Evolutionary conservation across 2,113 vertebrate species (phyloP).

Genomic region (Canis aureus): DNA sequence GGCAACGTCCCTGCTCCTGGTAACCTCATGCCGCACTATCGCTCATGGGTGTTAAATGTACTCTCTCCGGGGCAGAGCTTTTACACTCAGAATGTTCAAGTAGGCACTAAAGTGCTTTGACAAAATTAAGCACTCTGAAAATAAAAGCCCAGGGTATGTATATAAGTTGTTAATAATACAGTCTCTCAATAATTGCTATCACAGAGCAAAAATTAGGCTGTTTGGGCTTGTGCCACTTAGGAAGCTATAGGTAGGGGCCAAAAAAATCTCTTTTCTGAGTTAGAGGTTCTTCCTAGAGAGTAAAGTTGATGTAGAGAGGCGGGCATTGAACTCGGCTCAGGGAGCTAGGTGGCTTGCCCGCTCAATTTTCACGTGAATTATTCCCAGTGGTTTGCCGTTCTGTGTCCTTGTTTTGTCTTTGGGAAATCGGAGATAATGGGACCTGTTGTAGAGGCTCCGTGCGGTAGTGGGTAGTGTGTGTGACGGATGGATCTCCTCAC

Average conservation of each 20-base stretch:
- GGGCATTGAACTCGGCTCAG: background rate
- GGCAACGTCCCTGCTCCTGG: background rate
- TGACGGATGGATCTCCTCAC: background rate
- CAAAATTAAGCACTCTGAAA: constrained; percentile 37
- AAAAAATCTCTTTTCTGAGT: background rate
- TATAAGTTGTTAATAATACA: background rate
- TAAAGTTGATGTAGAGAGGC: background rate
- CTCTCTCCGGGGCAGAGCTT: constrained; percentile 14
- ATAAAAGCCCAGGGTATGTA: background rate
- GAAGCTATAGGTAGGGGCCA: background rate
- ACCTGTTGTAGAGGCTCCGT: background rate
- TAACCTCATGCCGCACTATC: background rate
- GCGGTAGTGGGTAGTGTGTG: background rate
- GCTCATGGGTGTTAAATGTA: background rate
- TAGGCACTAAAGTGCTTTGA: background rate
- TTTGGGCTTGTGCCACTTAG: background rate
- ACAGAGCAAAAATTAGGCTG: background rate
- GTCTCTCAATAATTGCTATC: background rate
- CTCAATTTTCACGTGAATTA: background rate
- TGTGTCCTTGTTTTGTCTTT: background rate
- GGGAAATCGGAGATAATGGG: background rate
- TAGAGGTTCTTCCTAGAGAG: background rate
- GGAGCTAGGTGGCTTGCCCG: background rate
- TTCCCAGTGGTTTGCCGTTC: background rate
- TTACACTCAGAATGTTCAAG: background rate